Evolutionary conservation across 2,888 invertebrate genomes (phyloP).

Genomic region (Meloe dianella): DNA sequence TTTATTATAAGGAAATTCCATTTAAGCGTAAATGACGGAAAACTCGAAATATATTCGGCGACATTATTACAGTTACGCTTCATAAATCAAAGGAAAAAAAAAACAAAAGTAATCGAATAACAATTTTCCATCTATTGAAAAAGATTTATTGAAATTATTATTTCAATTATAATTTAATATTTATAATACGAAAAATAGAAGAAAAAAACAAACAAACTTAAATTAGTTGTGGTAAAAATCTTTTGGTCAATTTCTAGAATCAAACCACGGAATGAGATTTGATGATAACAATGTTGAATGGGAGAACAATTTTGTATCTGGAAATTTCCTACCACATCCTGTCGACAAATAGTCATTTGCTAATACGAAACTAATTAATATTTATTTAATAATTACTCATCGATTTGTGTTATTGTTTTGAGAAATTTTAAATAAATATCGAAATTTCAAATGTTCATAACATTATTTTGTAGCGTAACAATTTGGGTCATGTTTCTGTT

Average conservation of each 20-base stretch:
- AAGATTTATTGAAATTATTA: background rate
- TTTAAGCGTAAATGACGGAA: constrained; percentile 53
- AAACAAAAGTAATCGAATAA: background rate
- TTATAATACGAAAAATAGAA: constrained; percentile 11
- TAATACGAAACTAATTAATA: constrained; percentile 11
- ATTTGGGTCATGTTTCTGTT: constrained; percentile 23
- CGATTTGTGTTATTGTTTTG: too few relatives aligned
- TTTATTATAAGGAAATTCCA: constrained; percentile 54
- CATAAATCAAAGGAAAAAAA: constrained; percentile 39
- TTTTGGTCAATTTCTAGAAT: constrained; percentile 22
- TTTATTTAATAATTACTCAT: background rate
- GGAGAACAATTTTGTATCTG: constrained; percentile 18
- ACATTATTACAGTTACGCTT: constrained; percentile 41
- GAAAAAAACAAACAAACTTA: constrained; percentile 8
- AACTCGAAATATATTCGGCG: constrained; percentile 44
- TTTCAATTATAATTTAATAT: constrained; percentile 17
- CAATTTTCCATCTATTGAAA: background rate
- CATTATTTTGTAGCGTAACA: constrained; percentile 14
- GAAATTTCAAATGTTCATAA: background rate
- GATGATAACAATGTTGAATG: constrained; percentile 15
- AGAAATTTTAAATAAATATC: background rate
- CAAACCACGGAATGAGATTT: constrained; percentile 22
- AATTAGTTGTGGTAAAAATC: constrained; percentile 19
- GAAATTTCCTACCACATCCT: constrained; percentile 27
- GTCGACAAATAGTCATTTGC: constrained; percentile 22